Percentiles rank a stretch among this genome's conserved stretches.
phyloP scores from a whole-genome alignment of 1,140 invertebrate species.

The Ctenoplectra terminalis region DNA sequence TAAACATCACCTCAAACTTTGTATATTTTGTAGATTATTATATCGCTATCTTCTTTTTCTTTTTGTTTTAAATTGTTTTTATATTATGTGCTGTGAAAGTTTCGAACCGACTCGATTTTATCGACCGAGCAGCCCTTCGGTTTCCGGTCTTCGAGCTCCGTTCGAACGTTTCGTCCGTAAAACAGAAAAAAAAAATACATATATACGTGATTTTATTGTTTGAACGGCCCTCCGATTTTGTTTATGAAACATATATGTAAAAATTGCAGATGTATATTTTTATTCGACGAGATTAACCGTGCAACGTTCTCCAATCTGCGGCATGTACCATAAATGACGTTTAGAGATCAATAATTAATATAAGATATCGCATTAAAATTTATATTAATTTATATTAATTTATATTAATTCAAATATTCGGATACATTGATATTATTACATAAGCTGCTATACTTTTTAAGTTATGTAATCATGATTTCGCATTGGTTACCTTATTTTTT shows the following conservation, averaged over 20 bases:
- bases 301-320: neutral
- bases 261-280: slow-evolving; percentile 7
- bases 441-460: too few relatives aligned
- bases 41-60: slow-evolving; percentile 14
- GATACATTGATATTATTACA: too few relatives aligned
- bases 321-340: neutral
- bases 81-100: slow-evolving; percentile 6
- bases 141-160: neutral
- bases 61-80: slow-evolving; percentile 39
- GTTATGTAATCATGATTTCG: too few relatives aligned
- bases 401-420: neutral
- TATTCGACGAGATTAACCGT: neutral
- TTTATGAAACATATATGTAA: neutral
- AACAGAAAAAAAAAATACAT: too few relatives aligned
- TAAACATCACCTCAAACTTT: slow-evolving; percentile 56
- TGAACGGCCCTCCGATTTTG: slow-evolving; percentile 2
- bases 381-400: neutral
- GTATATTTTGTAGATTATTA: slow-evolving; percentile 57
- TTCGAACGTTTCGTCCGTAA: neutral
- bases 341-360: neutral
- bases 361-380: neutral
- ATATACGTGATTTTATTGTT: neutral
- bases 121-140: too few relatives aligned
- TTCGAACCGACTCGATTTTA: neutral
- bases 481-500: too few relatives aligned